Conservation (phyloP, 2,113 vertebrate species). For the Rhinogobius similis region DNA sequence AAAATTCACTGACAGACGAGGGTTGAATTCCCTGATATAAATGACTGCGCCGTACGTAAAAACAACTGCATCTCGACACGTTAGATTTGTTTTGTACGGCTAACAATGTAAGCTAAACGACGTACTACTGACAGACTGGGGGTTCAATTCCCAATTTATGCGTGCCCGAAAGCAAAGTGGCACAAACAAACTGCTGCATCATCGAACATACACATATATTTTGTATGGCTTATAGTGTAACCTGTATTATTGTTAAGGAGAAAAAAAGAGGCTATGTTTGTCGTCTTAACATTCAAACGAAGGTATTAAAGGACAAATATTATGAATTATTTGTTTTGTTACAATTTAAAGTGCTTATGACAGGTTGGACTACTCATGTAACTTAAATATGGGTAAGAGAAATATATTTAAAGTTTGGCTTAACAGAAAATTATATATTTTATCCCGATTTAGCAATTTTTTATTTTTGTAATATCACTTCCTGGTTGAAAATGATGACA, state of each 20-base stretch:
- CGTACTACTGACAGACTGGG: conserved; percentile 25
- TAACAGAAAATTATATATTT: too few relatives aligned
- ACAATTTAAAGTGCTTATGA: too few relatives aligned
- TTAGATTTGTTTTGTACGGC: background rate
- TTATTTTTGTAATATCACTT: too few relatives aligned
- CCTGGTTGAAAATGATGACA: too few relatives aligned
- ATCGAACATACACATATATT: conserved; percentile 22
- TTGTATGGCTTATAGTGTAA: conserved; percentile 18
- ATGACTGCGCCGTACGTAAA: background rate
- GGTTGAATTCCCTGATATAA: too few relatives aligned
- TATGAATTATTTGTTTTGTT: too few relatives aligned
- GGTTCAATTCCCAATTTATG: conserved; percentile 13
- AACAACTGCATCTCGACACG: background rate
- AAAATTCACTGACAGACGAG: background rate
- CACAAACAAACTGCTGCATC: conserved; percentile 38
- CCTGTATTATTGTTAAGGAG: background rate
- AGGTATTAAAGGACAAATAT: too few relatives aligned
- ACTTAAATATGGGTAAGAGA: too few relatives aligned
- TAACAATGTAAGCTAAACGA: conserved; percentile 14
- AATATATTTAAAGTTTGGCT: too few relatives aligned
- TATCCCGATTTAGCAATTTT: too few relatives aligned
- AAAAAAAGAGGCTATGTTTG: background rate
- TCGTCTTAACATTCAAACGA: too few relatives aligned
- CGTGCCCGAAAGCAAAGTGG: conserved; percentile 25
- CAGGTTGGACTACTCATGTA: too few relatives aligned